Evolutionary conservation across 2,113 vertebrate species (phyloP).

Genomic region (Oreotrochilus melanogaster): DNA sequence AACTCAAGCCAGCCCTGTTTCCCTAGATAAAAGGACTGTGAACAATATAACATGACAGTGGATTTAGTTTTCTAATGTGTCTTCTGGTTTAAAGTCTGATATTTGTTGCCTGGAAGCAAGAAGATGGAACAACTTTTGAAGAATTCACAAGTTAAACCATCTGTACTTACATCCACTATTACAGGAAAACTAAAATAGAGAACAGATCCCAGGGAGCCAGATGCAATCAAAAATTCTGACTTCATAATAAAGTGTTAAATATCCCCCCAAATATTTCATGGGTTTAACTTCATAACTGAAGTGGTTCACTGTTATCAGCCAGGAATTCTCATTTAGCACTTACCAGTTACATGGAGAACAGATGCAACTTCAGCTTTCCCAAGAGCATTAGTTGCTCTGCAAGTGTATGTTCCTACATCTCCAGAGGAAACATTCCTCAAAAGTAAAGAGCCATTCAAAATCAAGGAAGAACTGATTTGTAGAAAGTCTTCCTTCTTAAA

Average conservation of each 20-base stretch:
- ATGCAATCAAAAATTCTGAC: neutral
- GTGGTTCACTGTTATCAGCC: neutral
- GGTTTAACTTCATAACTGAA: neutral
- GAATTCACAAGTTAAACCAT: neutral
- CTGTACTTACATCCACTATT: neutral
- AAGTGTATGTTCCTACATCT: conserved; percentile 83
- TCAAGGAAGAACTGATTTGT: conserved; percentile 38
- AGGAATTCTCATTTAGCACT: conserved; percentile 33
- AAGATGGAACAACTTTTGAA: neutral
- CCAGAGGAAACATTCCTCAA: conserved; percentile 81
- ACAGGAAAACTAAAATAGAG: neutral
- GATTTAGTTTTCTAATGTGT: neutral
- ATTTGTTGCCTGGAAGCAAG: neutral
- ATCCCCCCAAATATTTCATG: neutral
- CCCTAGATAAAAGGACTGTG: neutral
- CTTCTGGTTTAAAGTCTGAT: neutral
- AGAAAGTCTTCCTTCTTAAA: conserved; percentile 72
- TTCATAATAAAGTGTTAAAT: neutral
- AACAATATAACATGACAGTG: neutral
- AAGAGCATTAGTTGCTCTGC: conserved; percentile 82
- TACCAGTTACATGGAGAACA: conserved; percentile 79
- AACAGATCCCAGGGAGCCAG: neutral
- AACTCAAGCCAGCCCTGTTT: neutral
- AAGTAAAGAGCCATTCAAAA: conserved; percentile 83
- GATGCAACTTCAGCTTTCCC: conserved; percentile 80